Evolutionary conservation across 2,113 vertebrate species (phyloP), one percentile per base, ranked within the genome.

Genomic region (Petromus typicus): DNA sequence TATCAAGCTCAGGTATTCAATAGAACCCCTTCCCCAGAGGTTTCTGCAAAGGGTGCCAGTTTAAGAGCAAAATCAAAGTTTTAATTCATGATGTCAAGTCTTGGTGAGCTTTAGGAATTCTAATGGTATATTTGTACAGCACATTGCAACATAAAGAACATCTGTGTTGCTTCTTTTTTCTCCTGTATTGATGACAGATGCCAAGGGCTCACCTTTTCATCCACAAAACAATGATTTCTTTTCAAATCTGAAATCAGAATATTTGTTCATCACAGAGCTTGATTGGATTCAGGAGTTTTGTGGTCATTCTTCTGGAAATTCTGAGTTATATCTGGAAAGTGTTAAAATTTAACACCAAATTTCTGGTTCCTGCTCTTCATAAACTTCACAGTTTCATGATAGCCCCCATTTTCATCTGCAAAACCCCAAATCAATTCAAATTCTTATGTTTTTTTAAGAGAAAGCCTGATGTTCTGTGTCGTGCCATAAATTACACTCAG

Each of bases 241-340:
- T 95, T 75, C 89, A 83, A n/a, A 63, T 51, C 14, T 25, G 27
- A 76, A 81, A 61, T 84, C 64, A 51, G 45, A 88, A 56, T 86
- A n/a, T 79, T 43, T 57, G 61, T 59, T 89, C 86, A 61, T 63
- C 48, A 5, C n/a, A 80, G 17, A n/a, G 18, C 66, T 86, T 22
- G 7, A 8, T 40, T 93, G 43, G 66, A 81, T 86, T 80, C 45
- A 86, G 20, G 90, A 34, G 63, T 82, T 80, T 76, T 84, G 67
- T 23, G 57, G 32, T 18, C 37, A 69, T 90, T 73, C 48, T 56
- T 81, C 25, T 91, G 51, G 43, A 76, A 11, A 4, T 37, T 86
- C 34, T 76, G 27, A 32, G 16, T 88, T 43, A 67, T 2, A 67
- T 18, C 18, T 11, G 18, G 95, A 89, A 87, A 12, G 45, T 43